Percentiles rank a stretch among this genome's conserved stretches.
Evolutionary conservation across 2,888 invertebrate species (phyloP).

Genomic region (Eupelmus urozonus): DNA sequence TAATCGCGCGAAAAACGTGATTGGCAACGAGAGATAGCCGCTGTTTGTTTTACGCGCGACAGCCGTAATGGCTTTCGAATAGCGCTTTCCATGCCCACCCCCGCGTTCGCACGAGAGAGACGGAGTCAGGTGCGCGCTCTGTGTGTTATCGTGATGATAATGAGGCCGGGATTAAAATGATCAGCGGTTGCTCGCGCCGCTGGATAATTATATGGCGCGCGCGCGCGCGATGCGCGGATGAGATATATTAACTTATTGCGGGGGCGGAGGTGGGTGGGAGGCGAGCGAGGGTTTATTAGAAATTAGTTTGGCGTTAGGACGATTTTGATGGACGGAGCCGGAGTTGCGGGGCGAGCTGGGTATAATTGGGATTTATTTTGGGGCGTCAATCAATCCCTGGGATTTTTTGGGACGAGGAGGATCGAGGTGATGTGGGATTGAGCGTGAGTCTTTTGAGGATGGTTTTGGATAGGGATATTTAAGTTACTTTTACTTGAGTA

Average conservation of each 20-base stretch:
- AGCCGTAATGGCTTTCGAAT: conserved; percentile 67
- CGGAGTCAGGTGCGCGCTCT: not conserved
- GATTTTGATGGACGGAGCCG: conserved; percentile 24
- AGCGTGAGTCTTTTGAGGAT: too few relatives aligned
- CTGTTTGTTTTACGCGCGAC: not conserved
- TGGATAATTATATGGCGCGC: conserved; percentile 8
- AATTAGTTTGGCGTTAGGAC: conserved; percentile 36
- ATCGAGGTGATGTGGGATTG: too few relatives aligned
- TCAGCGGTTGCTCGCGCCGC: not conserved
- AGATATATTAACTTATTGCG: conserved; percentile 49
- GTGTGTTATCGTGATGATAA: conserved; percentile 40
- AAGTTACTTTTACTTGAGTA: too few relatives aligned
- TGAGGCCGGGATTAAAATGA: conserved; percentile 37
- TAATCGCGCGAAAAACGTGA: conserved; percentile 76
- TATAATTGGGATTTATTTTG: too few relatives aligned
- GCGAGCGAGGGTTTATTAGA: conserved; percentile 32
- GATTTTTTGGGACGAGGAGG: too few relatives aligned
- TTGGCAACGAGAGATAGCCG: conserved; percentile 67
- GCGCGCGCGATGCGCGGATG: conserved; percentile 1
- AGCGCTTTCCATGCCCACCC: conserved; percentile 65
- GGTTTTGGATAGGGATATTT: too few relatives aligned
- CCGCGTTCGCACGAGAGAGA: not conserved
- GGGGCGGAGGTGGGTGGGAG: not conserved
- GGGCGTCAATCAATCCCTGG: too few relatives aligned
- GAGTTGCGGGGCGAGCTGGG: too few relatives aligned